Percentiles rank a stretch among this genome's conserved stretches.
Evolutionary conservation across 53 echinoderm and acorn worm genomes (phyloP).

Genomic region (Zoroaster sp.): DNA sequence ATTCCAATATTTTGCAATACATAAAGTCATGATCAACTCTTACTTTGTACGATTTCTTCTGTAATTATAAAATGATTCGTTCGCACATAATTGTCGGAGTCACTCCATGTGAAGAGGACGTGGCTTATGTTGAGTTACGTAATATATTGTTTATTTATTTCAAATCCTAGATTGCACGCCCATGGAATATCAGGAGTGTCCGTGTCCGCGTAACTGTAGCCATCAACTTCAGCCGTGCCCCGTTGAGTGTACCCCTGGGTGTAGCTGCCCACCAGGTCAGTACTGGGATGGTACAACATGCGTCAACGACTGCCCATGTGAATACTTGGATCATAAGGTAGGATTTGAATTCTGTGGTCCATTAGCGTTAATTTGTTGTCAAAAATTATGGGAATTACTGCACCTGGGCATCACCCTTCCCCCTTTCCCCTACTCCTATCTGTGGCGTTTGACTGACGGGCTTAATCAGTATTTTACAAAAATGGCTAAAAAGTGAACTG

Average conservation of each 20-base stretch:
- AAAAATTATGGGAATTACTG: neutral
- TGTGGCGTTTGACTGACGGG: too few relatives aligned
- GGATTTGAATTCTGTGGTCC: neutral
- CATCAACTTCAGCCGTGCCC: conserved; percentile 1
- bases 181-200: conserved; percentile 26
- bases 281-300: neutral
- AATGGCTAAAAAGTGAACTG: too few relatives aligned
- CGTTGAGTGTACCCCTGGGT: neutral
- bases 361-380: neutral
- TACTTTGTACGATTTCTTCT: too few relatives aligned
- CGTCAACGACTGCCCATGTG: conserved; percentile 1
- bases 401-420: too few relatives aligned
- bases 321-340: neutral
- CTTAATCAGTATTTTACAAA: too few relatives aligned
- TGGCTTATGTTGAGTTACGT: too few relatives aligned
- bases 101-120: too few relatives aligned
- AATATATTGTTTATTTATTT: neutral
- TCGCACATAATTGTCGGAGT: neutral
- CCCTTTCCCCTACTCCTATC: too few relatives aligned
- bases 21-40: too few relatives aligned
- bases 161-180: conserved; percentile 3
- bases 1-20: too few relatives aligned
- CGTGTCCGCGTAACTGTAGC: neutral
- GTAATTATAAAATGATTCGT: neutral
- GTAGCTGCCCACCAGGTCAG: conserved; percentile 16